Evolutionary conservation across 2,888 invertebrate genomes (phyloP).

Genomic region (Chromoteleia sp.): DNA sequence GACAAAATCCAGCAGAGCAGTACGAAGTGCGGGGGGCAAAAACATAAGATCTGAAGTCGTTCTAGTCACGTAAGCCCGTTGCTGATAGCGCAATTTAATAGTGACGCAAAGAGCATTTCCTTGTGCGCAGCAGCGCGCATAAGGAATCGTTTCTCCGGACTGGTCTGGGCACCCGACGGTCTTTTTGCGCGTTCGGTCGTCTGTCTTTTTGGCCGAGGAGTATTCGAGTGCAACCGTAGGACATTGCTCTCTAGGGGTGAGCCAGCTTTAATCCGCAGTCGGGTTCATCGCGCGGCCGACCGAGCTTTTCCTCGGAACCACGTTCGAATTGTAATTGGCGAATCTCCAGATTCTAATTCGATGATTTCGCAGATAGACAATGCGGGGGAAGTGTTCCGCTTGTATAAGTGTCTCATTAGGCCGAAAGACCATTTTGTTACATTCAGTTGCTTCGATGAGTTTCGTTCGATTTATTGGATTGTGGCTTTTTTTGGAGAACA

Average conservation of each 20-base stretch:
- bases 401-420: slow-evolving; percentile 24
- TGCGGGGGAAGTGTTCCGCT: slow-evolving; percentile 19
- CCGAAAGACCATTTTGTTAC: slow-evolving; percentile 33
- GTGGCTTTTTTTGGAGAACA: too few relatives aligned
- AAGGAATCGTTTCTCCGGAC: slow-evolving; percentile 43
- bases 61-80: slow-evolving; percentile 21
- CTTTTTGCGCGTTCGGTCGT: slow-evolving; percentile 56
- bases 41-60: slow-evolving; percentile 31
- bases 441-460: too few relatives aligned
- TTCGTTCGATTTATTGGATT: too few relatives aligned
- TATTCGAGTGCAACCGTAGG: slow-evolving; percentile 73
- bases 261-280: slow-evolving; percentile 66
- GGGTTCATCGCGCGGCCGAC: slow-evolving; percentile 64
- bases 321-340: slow-evolving; percentile 74
- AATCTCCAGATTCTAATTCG: slow-evolving; percentile 71
- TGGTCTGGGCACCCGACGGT: slow-evolving; percentile 45
- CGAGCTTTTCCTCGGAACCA: slow-evolving; percentile 61
- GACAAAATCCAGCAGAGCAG: too few relatives aligned
- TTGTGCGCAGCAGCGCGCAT: slow-evolving; percentile 34
- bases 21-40: slow-evolving; percentile 11
- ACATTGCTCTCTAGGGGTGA: slow-evolving; percentile 74
- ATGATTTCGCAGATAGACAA: slow-evolving; percentile 51
- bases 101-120: slow-evolving; percentile 51
- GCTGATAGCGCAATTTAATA: slow-evolving; percentile 55
- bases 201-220: slow-evolving; percentile 60